Evolutionary conservation across 2,113 vertebrate genomes (phyloP).

Genomic region (Ptilorrhoa leucosticta): DNA sequence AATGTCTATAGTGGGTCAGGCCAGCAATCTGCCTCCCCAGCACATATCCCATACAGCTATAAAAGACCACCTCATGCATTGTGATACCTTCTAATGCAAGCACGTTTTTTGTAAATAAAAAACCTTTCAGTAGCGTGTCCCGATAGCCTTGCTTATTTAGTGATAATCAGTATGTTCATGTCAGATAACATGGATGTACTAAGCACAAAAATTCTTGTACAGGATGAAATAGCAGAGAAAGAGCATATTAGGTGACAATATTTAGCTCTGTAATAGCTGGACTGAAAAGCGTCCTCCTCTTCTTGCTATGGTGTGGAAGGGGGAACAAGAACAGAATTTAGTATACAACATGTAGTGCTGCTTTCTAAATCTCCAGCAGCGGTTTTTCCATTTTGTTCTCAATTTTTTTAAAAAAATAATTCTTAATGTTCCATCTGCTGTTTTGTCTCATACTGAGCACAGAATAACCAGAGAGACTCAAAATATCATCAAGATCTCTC

Average conservation of each 20-base stretch:
- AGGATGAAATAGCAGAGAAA: background rate
- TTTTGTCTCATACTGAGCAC: background rate
- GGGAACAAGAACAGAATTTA: background rate
- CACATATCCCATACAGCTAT: background rate
- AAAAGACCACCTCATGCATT: background rate
- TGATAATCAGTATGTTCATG: background rate
- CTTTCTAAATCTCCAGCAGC: background rate
- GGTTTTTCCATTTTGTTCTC: background rate
- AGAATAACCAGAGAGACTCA: background rate
- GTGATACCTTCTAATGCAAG: background rate
- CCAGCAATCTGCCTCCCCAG: background rate
- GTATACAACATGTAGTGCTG: background rate
- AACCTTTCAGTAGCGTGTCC: background rate
- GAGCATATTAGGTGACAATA: background rate
- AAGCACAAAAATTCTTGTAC: background rate
- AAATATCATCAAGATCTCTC: background rate
- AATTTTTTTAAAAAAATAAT: background rate
- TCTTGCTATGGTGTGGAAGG: background rate
- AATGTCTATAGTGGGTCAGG: background rate
- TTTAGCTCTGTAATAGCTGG: background rate
- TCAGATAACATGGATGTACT: background rate
- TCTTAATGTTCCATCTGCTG: background rate
- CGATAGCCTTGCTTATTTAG: background rate
- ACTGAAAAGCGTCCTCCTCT: background rate
- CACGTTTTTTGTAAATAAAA: background rate